phyloP scores from a whole-genome alignment of 2,888 invertebrate genomes.

The Amphiduros pacificus region DNA sequence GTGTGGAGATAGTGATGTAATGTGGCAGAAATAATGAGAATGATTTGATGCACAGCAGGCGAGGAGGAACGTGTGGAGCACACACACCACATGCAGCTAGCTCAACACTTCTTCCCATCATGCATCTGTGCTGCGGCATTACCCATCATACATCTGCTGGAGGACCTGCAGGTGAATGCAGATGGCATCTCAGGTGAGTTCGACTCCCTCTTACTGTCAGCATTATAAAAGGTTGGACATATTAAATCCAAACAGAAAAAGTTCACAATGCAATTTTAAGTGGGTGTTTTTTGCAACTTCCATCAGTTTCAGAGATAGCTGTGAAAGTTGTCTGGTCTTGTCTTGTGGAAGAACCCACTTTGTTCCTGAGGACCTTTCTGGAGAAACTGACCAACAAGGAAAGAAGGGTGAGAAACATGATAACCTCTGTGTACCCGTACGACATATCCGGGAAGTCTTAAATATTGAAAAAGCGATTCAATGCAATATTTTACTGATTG shows the following conservation, averaged over 20 bases:
- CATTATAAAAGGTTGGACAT: not conserved
- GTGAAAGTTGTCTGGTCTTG: constrained; percentile 98
- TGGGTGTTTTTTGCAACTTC: not conserved
- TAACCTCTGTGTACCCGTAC: not conserved
- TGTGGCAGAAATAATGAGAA: too few relatives aligned
- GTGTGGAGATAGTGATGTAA: too few relatives aligned
- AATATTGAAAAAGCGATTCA: too few relatives aligned
- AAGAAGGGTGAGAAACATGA: constrained; percentile 54
- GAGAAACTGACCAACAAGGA: constrained; percentile 79
- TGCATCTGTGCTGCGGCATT: constrained; percentile 94
- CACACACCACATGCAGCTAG: constrained; percentile 68
- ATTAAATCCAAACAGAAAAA: not conserved
- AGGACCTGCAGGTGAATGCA: constrained; percentile 91
- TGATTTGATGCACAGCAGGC: too few relatives aligned
- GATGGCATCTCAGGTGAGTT: constrained; percentile 73
- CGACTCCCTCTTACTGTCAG: not conserved
- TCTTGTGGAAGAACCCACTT: constrained; percentile 93
- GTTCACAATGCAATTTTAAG: not conserved
- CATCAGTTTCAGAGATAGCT: constrained; percentile 91
- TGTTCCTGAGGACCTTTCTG: constrained; percentile 92
- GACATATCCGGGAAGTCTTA: not conserved
- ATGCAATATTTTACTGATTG: too few relatives aligned
- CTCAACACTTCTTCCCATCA: constrained; percentile 94
- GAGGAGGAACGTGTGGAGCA: constrained; percentile 56
- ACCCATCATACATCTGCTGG: constrained; percentile 88